These are phyloP conservation scores for Lepidocolaptes lacrymiger DNA, from an alignment of 2,797 vertebrate genomes.

Conservation along the genomic window DNA sequence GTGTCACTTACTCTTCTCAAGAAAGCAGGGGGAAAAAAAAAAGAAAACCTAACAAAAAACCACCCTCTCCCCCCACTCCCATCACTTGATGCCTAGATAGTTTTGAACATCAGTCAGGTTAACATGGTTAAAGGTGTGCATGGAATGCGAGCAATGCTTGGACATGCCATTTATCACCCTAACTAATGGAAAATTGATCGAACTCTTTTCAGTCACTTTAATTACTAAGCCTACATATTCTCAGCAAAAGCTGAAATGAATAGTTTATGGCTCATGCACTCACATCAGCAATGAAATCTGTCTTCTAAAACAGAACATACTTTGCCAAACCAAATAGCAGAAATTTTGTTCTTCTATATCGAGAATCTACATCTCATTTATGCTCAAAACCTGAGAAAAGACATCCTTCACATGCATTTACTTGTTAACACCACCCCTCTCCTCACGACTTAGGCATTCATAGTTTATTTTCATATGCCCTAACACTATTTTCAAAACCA, in stretches of 20 bases:
- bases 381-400: neutral
- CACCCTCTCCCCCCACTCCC: no score
- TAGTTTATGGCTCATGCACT: neutral
- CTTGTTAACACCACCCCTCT: neutral
- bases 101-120: neutral
- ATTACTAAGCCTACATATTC: neutral
- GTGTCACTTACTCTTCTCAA: neutral
- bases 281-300: neutral
- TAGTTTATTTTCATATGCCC: neutral
- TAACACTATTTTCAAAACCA: neutral
- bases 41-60: no score
- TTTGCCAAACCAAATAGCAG: neutral
- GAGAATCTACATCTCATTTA: rapidly evolving
- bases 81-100: neutral
- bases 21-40: neutral
- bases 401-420: neutral
- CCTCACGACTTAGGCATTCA: rapidly evolving
- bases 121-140: rapidly evolving
- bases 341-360: neutral
- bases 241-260: neutral
- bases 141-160: rapidly evolving
- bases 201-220: neutral
- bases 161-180: neutral
- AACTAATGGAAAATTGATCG: neutral
- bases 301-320: neutral